A percentile compares a stretch with the other conserved stretches of the same genome.
These are phyloP conservation scores for Agonopterix heracliana DNA, from an alignment of 2,888 invertebrate genomes.

Conservation along the genomic window DNA sequence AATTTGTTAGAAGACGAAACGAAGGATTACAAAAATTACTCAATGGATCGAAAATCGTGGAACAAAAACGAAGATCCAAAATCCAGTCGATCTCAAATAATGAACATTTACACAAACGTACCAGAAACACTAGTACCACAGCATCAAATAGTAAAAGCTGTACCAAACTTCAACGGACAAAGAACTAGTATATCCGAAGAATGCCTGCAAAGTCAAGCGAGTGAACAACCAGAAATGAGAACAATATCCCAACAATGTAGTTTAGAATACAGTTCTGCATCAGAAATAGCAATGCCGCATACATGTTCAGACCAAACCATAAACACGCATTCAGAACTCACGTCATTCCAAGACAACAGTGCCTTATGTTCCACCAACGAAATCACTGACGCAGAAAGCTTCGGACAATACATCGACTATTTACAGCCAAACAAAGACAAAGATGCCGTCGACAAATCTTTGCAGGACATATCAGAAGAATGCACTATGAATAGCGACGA, in stretches of 20 bases:
- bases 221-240: constrained; percentile 72
- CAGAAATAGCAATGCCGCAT: constrained; percentile 70
- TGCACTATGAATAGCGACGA: constrained; percentile 67
- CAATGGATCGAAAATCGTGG: constrained; percentile 56
- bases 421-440: constrained; percentile 61
- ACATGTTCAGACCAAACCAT: constrained; percentile 70
- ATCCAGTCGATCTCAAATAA: constrained; percentile 52
- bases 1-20: constrained; percentile 81
- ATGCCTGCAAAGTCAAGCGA: constrained; percentile 59
- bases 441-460: constrained; percentile 51
- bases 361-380: constrained; percentile 69
- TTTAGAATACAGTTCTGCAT: constrained; percentile 80
- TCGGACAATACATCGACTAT: constrained; percentile 68
- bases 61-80: constrained; percentile 54
- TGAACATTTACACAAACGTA: constrained; percentile 80
- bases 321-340: constrained; percentile 68
- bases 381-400: constrained; percentile 70
- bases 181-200: constrained; percentile 65
- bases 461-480: constrained; percentile 67
- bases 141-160: constrained; percentile 70
- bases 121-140: constrained; percentile 78
- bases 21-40: constrained; percentile 67
- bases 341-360: constrained; percentile 67
- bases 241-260: constrained; percentile 84
- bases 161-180: constrained; percentile 43